Conservation (phyloP, 2,113 vertebrate species). For the Verasper variegatus region DNA sequence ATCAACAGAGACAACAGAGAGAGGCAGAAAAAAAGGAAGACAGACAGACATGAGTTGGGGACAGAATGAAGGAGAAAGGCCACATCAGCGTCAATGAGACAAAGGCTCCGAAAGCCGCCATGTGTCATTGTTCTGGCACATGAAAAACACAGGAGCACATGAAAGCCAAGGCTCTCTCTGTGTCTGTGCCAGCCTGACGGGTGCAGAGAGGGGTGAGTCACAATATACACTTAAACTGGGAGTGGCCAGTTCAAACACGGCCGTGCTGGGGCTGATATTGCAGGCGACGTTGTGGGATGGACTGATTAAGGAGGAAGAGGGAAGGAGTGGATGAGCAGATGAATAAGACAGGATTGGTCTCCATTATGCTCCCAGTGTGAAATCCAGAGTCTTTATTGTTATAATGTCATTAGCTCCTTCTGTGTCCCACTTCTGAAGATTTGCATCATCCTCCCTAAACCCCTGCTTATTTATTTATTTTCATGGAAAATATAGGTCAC, state of each 20-base stretch:
- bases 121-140: conserved; percentile 27
- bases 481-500: conserved; percentile 82
- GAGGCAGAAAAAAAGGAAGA: conserved; percentile 30
- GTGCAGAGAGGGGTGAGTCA: conserved; percentile 61
- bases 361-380: conserved; percentile 65
- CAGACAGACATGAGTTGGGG: conserved; percentile 38
- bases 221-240: conserved; percentile 48
- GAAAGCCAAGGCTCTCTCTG: conserved; percentile 37
- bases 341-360: conserved; percentile 56
- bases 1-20: conserved; percentile 41
- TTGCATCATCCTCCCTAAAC: conserved; percentile 67
- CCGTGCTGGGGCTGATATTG: conserved; percentile 45
- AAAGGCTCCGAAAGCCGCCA: conserved; percentile 40
- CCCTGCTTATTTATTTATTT: conserved; percentile 82
- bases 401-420: conserved; percentile 65
- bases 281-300: conserved; percentile 41
- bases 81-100: conserved; percentile 48
- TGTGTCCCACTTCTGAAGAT: conserved; percentile 78
- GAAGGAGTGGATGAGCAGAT: conserved; percentile 9
- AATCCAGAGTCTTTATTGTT: conserved; percentile 70
- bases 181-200: conserved; percentile 28
- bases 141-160: conserved; percentile 44
- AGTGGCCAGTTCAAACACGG: conserved; percentile 55
- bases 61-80: conserved; percentile 49
- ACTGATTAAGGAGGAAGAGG: conserved; percentile 40